Evolutionary conservation across 2,113 vertebrate species (phyloP).

Genomic region (Semicossyphus pulcher): DNA sequence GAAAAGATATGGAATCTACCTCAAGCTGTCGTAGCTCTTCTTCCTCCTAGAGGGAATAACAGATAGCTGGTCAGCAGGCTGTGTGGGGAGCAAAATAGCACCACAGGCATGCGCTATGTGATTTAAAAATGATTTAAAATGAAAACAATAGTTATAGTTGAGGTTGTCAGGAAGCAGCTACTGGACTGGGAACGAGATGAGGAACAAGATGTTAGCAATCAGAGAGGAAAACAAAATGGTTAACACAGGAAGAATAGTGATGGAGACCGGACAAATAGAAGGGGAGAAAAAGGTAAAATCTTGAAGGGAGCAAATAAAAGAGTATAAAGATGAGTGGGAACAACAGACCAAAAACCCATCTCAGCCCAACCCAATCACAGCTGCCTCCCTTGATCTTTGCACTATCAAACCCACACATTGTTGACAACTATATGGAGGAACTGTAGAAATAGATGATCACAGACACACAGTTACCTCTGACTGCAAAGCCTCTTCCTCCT

Average conservation of each 20-base stretch:
- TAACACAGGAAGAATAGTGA: slow-evolving; percentile 5
- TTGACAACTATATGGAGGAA: slow-evolving; percentile 45
- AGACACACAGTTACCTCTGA: slow-evolving; percentile 81
- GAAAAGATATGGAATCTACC: slow-evolving; percentile 75
- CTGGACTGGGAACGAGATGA: slow-evolving; percentile 68
- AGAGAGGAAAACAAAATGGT: background rate
- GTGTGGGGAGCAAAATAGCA: slow-evolving; percentile 59
- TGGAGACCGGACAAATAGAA: background rate
- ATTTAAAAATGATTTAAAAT: slow-evolving; percentile 26
- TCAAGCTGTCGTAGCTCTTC: slow-evolving; percentile 85
- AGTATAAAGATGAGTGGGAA: slow-evolving; percentile 24
- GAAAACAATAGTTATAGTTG: slow-evolving; percentile 40
- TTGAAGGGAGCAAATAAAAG: slow-evolving; percentile 13
- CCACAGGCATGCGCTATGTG: slow-evolving; percentile 51
- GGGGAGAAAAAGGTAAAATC: background rate
- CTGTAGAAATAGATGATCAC: slow-evolving; percentile 30
- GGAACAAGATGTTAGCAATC: slow-evolving; percentile 62
- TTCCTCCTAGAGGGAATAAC: slow-evolving; percentile 81
- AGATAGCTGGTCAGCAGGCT: slow-evolving; percentile 71
- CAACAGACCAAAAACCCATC: slow-evolving; percentile 21
- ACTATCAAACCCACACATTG: slow-evolving; percentile 54
- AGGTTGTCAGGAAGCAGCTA: slow-evolving; percentile 69
- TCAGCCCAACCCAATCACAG: slow-evolving; percentile 7
- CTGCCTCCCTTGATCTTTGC: slow-evolving; percentile 35
- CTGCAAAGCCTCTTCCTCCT: slow-evolving; percentile 84